Percentiles rank a stretch among this genome's conserved stretches.
Evolutionary conservation across 2,113 vertebrate species (phyloP).

Genomic region (Crotalus viridis): DNA sequence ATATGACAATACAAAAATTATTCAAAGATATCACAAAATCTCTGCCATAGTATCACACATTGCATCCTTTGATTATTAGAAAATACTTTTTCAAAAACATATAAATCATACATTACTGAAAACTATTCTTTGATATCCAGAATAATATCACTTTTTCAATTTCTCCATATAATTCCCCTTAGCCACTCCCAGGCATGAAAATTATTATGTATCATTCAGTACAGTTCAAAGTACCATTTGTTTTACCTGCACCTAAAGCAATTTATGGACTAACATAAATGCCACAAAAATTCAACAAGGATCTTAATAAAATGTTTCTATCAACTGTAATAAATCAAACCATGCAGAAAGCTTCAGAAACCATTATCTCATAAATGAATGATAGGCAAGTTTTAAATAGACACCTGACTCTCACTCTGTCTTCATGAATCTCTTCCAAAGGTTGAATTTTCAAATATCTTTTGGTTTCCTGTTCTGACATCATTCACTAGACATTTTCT

Average conservation of each 20-base stretch:
- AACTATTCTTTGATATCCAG: background rate
- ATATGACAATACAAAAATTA: background rate
- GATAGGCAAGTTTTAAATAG: background rate
- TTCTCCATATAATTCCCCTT: background rate
- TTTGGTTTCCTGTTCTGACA: background rate
- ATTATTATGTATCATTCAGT: background rate
- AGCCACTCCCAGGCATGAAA: background rate
- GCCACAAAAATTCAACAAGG: constrained; percentile 19
- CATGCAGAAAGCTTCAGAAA: constrained; percentile 13
- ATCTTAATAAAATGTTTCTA: background rate
- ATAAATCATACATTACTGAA: background rate
- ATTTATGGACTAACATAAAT: background rate
- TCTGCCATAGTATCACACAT: background rate
- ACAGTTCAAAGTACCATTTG: constrained; percentile 4
- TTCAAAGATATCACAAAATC: background rate
- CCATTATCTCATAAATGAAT: constrained; percentile 22
- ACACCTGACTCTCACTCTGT: background rate
- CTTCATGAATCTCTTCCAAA: background rate
- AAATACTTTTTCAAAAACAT: background rate
- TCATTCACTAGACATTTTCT: background rate
- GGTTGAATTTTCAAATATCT: background rate
- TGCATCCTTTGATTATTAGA: background rate
- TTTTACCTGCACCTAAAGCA: constrained; percentile 19
- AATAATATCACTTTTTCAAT: background rate
- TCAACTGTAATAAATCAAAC: constrained; percentile 13